Base-by-base conservation (phyloP, 2,888 invertebrate species). In the Morpho deidamia region DNA sequence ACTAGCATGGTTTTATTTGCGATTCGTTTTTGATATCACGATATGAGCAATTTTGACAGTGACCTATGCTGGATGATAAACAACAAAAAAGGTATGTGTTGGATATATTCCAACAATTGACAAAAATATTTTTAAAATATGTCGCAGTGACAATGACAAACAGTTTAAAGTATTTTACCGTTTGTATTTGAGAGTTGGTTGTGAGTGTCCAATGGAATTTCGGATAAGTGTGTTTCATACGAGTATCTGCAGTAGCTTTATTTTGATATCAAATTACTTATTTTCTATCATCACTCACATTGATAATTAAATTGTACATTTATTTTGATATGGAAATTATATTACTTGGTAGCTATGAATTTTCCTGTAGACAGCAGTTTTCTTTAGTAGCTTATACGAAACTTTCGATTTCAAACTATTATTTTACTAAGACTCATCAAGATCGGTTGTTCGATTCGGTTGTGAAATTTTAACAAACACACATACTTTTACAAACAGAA, bases 31-130 rank as follows among this genome's bases (percentile, higher is more conserved):
- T 58, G 59, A 57, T 64, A 52, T 53, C 59, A 49, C 58, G 55
- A 62, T 65, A 64, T 64, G 60, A 59, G 58, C 65, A 64, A 65
- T 66, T 66, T 63, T 66, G 66, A 66, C 66, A 66, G 64, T 66
- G 65, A 66, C 62, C 66, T 66, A 66, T 66, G 60, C 61, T 62
- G 58, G 61, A 62, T 62, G 62, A 66, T 66, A 66, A 66, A 66
- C 61, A 62, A 64, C 63, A 66, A 65, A 65, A 64, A 66, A 64
- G 59, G 64, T 66, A 65, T 53, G 63, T 53, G 58, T 65, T 66
- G 66, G 66, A 66, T 61, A 63, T 65, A 64, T 60, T 66, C 66
- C 66, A 65, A 66, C 65, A 62, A 64, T 63, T 61, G 66, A 60
- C 64, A 64, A 61, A 63, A 64, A 64, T 64, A 65, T 65, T 65